Conservation (phyloP, 2,113 vertebrate species). For the Mobula hypostoma region DNA sequence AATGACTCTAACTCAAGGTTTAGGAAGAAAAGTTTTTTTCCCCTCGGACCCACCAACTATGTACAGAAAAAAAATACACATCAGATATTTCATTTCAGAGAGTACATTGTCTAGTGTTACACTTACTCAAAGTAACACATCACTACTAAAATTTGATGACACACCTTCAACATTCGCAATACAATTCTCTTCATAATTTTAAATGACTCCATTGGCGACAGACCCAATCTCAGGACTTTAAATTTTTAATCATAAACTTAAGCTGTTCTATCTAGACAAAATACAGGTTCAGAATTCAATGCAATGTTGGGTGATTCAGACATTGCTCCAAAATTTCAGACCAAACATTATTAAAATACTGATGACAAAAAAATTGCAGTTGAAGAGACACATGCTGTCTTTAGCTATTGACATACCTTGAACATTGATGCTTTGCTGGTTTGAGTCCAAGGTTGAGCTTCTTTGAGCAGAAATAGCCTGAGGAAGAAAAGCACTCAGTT, state of each 20-base stretch:
- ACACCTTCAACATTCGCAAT: not conserved
- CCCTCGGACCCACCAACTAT: not conserved
- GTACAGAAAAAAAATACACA: not conserved
- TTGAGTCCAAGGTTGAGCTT: slow-evolving; percentile 13
- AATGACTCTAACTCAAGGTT: not conserved
- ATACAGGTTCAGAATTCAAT: not conserved
- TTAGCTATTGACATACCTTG: not conserved
- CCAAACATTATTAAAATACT: not conserved
- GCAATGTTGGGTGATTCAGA: not conserved
- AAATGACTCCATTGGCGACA: not conserved
- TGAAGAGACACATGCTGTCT: not conserved
- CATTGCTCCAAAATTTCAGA: not conserved
- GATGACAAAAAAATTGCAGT: not conserved
- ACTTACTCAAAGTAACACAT: not conserved
- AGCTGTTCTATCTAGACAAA: not conserved
- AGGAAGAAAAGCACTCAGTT: not conserved
- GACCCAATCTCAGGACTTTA: not conserved
- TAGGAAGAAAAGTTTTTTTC: not conserved
- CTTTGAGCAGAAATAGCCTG: slow-evolving; percentile 20
- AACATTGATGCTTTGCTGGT: slow-evolving; percentile 27
- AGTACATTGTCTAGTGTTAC: not conserved
- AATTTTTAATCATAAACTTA: not conserved
- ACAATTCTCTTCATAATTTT: not conserved
- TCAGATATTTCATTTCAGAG: not conserved
- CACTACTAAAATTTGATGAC: not conserved